These are phyloP conservation scores for Eristalis intricaria DNA, from an alignment of 2,888 invertebrate genomes.

Conservation along the genomic window DNA sequence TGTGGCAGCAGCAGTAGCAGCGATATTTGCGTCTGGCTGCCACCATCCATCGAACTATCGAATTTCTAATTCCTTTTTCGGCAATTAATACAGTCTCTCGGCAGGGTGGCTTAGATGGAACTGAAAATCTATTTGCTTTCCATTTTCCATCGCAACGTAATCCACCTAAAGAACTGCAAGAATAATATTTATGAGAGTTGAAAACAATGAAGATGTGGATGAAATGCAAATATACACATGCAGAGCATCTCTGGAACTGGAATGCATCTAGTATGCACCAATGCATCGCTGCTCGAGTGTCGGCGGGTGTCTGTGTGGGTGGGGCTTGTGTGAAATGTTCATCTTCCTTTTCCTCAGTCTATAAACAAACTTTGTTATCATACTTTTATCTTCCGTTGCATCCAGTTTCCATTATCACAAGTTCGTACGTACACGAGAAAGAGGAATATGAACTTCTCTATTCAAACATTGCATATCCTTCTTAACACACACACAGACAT, in stretches of 20 bases:
- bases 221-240: slow-evolving; percentile 31
- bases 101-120: slow-evolving; percentile 13
- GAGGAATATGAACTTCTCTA: slow-evolving; percentile 53
- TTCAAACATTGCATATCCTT: slow-evolving; percentile 40
- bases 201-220: slow-evolving; percentile 46
- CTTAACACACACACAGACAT: neutral
- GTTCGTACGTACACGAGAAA: slow-evolving; percentile 39
- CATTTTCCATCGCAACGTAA: slow-evolving; percentile 41
- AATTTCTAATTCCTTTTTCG: slow-evolving; percentile 38
- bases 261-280: slow-evolving; percentile 16
- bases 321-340: slow-evolving; percentile 35
- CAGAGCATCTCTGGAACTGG: slow-evolving; percentile 1
- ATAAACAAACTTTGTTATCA: slow-evolving; percentile 71
- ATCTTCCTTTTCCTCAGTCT: slow-evolving; percentile 60
- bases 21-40: slow-evolving; percentile 26
- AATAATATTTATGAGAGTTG: slow-evolving; percentile 61
- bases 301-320: neutral
- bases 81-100: slow-evolving; percentile 32
- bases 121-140: slow-evolving; percentile 57
- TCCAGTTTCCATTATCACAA: slow-evolving; percentile 69
- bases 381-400: slow-evolving; percentile 69
- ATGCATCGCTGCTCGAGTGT: neutral
- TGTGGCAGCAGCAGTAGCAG: neutral
- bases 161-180: slow-evolving; percentile 51
- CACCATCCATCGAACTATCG: slow-evolving; percentile 6